These are phyloP conservation scores for Lysandra bellargus DNA, from an alignment of 2,888 invertebrate genomes.

Conservation along the genomic window DNA sequence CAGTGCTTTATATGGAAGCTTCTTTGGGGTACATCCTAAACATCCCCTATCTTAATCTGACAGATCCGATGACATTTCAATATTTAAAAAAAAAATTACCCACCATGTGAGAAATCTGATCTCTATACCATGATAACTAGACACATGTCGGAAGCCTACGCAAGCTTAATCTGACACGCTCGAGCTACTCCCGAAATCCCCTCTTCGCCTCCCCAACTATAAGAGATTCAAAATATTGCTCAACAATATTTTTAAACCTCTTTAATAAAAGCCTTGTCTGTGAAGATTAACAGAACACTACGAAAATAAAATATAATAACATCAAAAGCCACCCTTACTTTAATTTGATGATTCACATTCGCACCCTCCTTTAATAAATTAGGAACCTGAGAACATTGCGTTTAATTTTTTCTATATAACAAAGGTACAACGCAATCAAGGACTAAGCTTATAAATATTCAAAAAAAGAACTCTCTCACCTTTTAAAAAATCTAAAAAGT, in stretches of 20 bases:
- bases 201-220: no score
- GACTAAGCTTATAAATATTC: conserved; percentile 33
- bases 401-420: not conserved
- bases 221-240: no score
- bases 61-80: no score
- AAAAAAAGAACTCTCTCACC: conserved; percentile 46
- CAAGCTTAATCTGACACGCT: no score
- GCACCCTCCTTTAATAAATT: not conserved
- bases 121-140: no score
- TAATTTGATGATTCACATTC: conserved; percentile 1
- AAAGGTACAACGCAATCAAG: not conserved
- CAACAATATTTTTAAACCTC: not conserved
- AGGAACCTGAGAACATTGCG: not conserved
- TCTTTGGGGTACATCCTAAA: no score
- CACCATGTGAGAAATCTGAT: no score
- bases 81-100: no score
- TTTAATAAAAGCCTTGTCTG: not conserved
- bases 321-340: not conserved
- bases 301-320: not conserved
- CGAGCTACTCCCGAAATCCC: no score
- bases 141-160: no score
- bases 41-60: no score
- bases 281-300: not conserved
- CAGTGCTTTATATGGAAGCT: no score
- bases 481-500: conserved; percentile 50